Percentiles rank a stretch among this genome's conserved stretches.
Conservation (phyloP, 2,888 invertebrate species). For the Pollenia amentaria region DNA sequence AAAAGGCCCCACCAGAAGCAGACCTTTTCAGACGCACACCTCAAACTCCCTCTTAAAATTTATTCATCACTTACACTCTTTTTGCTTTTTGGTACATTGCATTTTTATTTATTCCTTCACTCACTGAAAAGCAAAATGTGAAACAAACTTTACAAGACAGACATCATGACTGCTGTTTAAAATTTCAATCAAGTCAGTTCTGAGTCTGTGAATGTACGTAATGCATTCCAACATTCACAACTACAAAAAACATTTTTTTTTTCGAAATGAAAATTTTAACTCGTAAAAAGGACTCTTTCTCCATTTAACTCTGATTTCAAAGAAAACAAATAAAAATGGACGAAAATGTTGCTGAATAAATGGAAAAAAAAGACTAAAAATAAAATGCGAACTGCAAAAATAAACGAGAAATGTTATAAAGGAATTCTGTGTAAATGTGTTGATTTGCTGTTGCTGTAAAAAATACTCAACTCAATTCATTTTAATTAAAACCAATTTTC, state of each 20-base stretch:
- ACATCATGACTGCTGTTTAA: conserved; percentile 71
- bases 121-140: conserved; percentile 26
- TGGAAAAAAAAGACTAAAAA: conserved; percentile 20
- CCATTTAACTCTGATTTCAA: conserved; percentile 55
- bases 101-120: conserved; percentile 66
- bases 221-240: conserved; percentile 60
- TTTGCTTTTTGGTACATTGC: conserved; percentile 50
- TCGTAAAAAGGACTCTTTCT: conserved; percentile 62
- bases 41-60: conserved; percentile 17
- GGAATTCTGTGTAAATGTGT: conserved; percentile 57
- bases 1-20: background rate
- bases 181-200: conserved; percentile 71
- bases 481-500: conserved; percentile 77
- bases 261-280: conserved; percentile 39
- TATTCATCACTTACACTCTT: conserved; percentile 66
- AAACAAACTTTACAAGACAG: conserved; percentile 56
- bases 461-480: conserved; percentile 75
- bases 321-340: conserved; percentile 36
- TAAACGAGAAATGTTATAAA: conserved; percentile 39
- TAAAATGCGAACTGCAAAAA: conserved; percentile 34
- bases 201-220: conserved; percentile 48
- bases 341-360: conserved; percentile 41
- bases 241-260: background rate
- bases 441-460: conserved; percentile 13
- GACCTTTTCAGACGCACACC: too few relatives aligned